A percentile compares a stretch with the other conserved stretches of the same genome.
Evolutionary conservation across 1,140 invertebrate genomes (phyloP).

Genomic region (Pogonomyrmex barbatus): DNA sequence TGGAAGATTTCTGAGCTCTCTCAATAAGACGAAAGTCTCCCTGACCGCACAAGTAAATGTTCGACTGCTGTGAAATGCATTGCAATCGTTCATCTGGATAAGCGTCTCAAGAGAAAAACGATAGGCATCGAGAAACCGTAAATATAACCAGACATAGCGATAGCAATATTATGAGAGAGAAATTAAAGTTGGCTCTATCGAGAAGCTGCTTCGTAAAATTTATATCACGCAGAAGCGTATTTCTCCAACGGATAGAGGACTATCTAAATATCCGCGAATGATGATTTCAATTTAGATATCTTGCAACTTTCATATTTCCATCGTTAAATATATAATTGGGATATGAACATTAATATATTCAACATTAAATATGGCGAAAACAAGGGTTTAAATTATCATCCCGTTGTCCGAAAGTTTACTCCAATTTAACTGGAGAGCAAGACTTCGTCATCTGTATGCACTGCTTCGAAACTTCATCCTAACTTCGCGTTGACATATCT

Average conservation of each 20-base stretch:
- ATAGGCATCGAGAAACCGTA: conserved; percentile 43
- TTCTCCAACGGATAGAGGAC: background rate
- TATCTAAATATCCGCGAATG: conserved; percentile 5
- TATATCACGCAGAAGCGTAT: conserved; percentile 29
- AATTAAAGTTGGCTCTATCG: conserved; percentile 48
- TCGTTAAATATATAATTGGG: background rate
- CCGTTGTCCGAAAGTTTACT: conserved; percentile 9
- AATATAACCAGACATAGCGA: conserved; percentile 49
- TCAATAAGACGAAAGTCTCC: background rate
- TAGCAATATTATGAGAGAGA: conserved; percentile 37
- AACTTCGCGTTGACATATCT: conserved; percentile 46
- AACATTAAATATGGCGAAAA: background rate
- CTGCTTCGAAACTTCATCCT: conserved; percentile 14
- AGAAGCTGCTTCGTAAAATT: conserved; percentile 40
- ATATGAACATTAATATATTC: conserved; percentile 33
- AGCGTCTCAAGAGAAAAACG: conserved; percentile 42
- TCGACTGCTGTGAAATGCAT: conserved; percentile 47
- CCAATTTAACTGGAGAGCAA: conserved; percentile 8
- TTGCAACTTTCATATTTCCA: background rate
- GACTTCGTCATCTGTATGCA: conserved; percentile 21
- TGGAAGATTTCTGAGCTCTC: background rate
- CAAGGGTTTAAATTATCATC: conserved; percentile 32
- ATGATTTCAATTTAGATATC: conserved; percentile 21
- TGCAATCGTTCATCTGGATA: conserved; percentile 51
- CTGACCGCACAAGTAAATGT: conserved; percentile 13